Conservation (phyloP, 2,797 vertebrate species). For the Saguinus oedipus region DNA sequence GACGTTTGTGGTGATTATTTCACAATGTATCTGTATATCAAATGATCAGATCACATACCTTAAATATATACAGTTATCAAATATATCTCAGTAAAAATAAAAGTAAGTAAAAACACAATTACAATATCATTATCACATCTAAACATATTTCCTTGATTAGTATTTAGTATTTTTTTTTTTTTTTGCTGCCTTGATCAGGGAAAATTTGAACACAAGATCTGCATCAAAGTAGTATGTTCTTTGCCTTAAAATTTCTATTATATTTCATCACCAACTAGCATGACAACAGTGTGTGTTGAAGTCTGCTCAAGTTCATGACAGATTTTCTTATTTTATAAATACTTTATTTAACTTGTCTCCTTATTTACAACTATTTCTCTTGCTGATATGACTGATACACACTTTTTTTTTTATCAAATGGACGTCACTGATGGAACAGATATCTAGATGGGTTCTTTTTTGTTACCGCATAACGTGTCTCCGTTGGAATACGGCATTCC, state of each 20-base stretch:
- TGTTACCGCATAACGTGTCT: background rate
- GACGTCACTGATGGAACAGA: background rate
- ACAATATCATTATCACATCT: background rate
- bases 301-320: background rate
- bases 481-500: background rate
- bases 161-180: background rate
- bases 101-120: background rate
- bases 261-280: background rate
- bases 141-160: constrained; percentile 4
- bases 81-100: background rate
- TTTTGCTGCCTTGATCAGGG: background rate
- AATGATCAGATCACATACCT: background rate
- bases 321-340: background rate
- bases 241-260: background rate
- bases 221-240: background rate
- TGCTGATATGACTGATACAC: background rate
- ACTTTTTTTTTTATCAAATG: background rate
- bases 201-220: background rate
- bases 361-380: background rate
- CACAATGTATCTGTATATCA: background rate
- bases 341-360: background rate
- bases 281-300: background rate
- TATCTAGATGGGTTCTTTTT: background rate
- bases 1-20: background rate
- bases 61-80: background rate